A percentile compares a stretch with the other conserved stretches of the same genome.
phyloP scores from a whole-genome alignment of 1,140 invertebrate genomes.

The Drosophila malerkotliana region DNA sequence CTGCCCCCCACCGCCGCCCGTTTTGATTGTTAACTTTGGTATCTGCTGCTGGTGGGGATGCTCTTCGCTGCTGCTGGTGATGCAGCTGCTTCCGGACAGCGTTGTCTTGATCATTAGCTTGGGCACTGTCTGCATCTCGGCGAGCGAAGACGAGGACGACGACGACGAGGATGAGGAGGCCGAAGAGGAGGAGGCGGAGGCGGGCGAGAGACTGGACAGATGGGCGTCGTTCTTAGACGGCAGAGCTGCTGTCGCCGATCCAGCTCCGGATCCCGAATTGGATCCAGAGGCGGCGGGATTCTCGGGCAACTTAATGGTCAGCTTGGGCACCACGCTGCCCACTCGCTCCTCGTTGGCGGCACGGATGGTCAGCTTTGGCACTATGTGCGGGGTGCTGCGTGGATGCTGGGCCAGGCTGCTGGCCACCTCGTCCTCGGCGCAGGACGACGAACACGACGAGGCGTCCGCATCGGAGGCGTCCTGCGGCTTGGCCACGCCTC shows the following conservation, averaged over 20 bases:
- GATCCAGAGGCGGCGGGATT: slow-evolving; percentile 29
- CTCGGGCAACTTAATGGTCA: slow-evolving; percentile 81
- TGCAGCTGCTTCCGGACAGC: slow-evolving; percentile 59
- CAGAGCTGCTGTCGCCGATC: slow-evolving; percentile 16
- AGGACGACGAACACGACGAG: slow-evolving; percentile 73
- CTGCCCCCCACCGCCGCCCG: slow-evolving; percentile 23
- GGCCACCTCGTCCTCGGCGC: slow-evolving; percentile 67
- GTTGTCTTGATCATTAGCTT: slow-evolving; percentile 82
- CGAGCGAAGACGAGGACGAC: slow-evolving; percentile 51
- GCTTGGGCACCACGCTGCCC: slow-evolving; percentile 74
- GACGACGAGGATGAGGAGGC: slow-evolving; percentile 54
- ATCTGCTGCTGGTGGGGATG: slow-evolving; percentile 48
- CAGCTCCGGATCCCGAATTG: slow-evolving; percentile 8
- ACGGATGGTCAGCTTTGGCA: slow-evolving; percentile 80
- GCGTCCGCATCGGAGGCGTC: slow-evolving; percentile 53
- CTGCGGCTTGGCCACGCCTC: slow-evolving; percentile 42
- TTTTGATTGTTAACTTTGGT: slow-evolving; percentile 80
- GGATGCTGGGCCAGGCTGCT: slow-evolving; percentile 27
- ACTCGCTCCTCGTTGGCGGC: slow-evolving; percentile 71
- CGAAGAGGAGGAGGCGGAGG: slow-evolving; percentile 60
- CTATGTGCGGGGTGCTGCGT: slow-evolving; percentile 67
- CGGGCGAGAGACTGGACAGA: slow-evolving; percentile 69
- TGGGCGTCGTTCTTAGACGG: slow-evolving; percentile 58
- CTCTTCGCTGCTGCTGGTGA: slow-evolving; percentile 35
- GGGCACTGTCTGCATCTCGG: slow-evolving; percentile 59